Base-by-base conservation (phyloP, 1,140 invertebrate species). In the Rhopalosiphum padi region DNA sequence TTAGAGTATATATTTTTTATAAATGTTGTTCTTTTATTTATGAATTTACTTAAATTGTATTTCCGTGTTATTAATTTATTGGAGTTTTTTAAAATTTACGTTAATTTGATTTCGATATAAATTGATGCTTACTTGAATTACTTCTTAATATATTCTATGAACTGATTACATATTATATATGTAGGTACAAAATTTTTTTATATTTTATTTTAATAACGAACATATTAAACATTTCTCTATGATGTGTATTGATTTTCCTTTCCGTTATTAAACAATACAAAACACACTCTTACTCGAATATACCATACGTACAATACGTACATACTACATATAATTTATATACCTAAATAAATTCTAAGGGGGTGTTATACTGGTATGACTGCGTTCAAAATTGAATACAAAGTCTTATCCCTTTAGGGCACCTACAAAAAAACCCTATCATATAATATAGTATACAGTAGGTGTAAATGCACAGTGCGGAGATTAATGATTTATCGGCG, bases 401-500 rank as follows among this genome's bases (percentile, higher is more conserved):
- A 90, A 90, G 68, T 90, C 55, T 11, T 55, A 60, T 90, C 37
- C 41, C 55, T 90, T 60, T 0, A 30, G 89, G 89, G 37, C 55
- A 90, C 5, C 11, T n/a, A 41, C 7, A 68, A 68, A 90, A 89
- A 90, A 90, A 90, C 25, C 37, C 15, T 41, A 90, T 68, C 89
- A 43, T 90, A 89, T 23, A 77, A 25, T 51, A 90, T 25, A 41
- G 35, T 68, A 90, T 53, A 90, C 89, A 68, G 89, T 90, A 90
- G 89, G 89, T 90, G 89, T 90, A 90, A 90, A 68, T 90, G 55
- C n/a, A 60, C 37, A 68, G 35, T 51, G 37, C 11, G 41, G 53
- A 90, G 53, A 25, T 43, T 90, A 90, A 90, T 90, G 89, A 90
- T 90, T 90, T 90, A 90, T 90, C 37, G 37, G 53, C 53, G 25